Evolutionary conservation across 2,797 vertebrate genomes (phyloP).

Genomic region (Heterohyrax brucei): DNA sequence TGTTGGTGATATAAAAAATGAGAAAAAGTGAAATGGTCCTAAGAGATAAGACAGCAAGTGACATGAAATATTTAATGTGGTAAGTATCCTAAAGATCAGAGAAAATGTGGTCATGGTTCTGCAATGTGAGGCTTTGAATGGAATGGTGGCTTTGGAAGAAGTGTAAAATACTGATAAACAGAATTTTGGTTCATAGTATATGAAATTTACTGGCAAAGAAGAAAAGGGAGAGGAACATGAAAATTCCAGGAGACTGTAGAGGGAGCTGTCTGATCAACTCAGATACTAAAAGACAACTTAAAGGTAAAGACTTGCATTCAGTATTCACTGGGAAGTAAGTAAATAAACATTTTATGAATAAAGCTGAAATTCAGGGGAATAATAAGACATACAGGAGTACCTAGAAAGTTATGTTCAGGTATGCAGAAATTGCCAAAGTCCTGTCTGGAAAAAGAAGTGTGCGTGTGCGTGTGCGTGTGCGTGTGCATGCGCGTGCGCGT

Average conservation of each 20-base stretch:
- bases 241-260: conserved; percentile 67
- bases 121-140: conserved; percentile 36
- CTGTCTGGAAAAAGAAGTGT: conserved; percentile 3
- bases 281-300: background rate
- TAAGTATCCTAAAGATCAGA: conserved; percentile 19
- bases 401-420: background rate
- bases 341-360: conserved; percentile 44
- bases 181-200: background rate
- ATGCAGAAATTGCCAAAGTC: conserved; percentile 10
- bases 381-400: conserved; percentile 22
- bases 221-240: background rate
- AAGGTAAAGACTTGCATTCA: background rate
- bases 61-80: background rate
- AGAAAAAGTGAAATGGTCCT: conserved; percentile 30
- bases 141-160: conserved; percentile 43
- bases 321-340: background rate
- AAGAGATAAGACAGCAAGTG: conserved; percentile 54
- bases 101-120: conserved; percentile 13
- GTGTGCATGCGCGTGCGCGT: background rate
- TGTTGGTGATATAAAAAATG: conserved; percentile 9
- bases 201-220: background rate
- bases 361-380: conserved; percentile 35
- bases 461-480: no score
- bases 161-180: conserved; percentile 3
- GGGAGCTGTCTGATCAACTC: conserved; percentile 77